phyloP scores from a whole-genome alignment of 2,113 vertebrate genomes.

The Sphyrna mokarran region DNA sequence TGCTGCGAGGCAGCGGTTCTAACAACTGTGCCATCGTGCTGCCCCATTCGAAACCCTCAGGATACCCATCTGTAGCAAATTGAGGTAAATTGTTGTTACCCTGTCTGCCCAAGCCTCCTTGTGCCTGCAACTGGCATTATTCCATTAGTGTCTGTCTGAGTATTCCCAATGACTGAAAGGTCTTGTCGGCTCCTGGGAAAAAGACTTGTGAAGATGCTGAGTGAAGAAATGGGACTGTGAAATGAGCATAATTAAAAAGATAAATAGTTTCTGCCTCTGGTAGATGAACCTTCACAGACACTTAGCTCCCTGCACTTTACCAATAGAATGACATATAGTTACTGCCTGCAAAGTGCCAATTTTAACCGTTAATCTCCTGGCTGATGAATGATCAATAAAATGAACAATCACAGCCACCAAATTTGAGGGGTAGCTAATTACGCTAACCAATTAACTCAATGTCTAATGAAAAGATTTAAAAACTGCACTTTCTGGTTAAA shows the following conservation, averaged over 20 bases:
- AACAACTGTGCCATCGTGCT: too few relatives aligned
- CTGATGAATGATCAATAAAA: background rate
- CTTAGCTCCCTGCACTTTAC: background rate
- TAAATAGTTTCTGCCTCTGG: background rate
- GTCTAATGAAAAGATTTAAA: constrained; percentile 2
- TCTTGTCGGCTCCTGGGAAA: background rate
- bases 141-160: background rate
- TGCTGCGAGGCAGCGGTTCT: too few relatives aligned
- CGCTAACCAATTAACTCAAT: background rate
- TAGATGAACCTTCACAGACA: background rate
- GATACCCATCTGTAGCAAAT: background rate
- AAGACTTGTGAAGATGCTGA: background rate
- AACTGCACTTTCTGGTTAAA: background rate
- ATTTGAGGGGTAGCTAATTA: background rate
- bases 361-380: background rate
- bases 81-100: background rate
- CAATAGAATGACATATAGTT: background rate
- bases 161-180: background rate
- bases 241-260: background rate
- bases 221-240: background rate
- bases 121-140: background rate
- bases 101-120: background rate
- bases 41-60: background rate
- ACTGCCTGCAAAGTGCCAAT: background rate
- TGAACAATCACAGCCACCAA: background rate